Conservation (phyloP, 2,113 vertebrate genomes). For the Orthonyx spaldingii region DNA sequence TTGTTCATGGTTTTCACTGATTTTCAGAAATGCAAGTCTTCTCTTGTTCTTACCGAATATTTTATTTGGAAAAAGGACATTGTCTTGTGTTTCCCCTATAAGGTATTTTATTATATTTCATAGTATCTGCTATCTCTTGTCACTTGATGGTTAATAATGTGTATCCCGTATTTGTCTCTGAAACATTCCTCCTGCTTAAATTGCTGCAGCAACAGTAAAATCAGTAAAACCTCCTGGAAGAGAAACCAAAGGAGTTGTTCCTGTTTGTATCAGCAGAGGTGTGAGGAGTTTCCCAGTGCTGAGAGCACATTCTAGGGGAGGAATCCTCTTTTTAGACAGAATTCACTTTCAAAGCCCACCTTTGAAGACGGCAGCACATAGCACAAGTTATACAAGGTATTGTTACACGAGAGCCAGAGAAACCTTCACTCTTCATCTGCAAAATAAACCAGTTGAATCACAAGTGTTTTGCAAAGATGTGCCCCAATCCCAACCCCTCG, state of each 20-base stretch:
- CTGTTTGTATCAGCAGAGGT: background rate
- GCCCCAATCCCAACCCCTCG: background rate
- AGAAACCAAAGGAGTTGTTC: background rate
- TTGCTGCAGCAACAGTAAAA: background rate
- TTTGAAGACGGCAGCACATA: background rate
- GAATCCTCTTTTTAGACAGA: background rate
- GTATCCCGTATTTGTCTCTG: background rate
- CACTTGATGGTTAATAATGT: background rate
- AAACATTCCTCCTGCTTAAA: background rate
- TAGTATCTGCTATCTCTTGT: background rate
- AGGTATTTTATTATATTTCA: background rate
- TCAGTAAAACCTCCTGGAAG: background rate
- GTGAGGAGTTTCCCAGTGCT: background rate
- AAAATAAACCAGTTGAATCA: fast-evolving
- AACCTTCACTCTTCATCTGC: background rate
- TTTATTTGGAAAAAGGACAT: background rate
- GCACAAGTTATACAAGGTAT: background rate
- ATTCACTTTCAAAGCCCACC: background rate
- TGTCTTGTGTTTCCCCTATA: background rate
- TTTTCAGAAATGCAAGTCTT: background rate
- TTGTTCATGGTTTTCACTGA: background rate
- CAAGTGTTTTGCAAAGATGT: background rate
- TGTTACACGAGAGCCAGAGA: background rate
- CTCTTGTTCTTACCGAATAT: background rate
- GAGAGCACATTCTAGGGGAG: background rate